These are phyloP conservation scores for Microctonus aethiopoides DNA, from an alignment of 2,888 invertebrate species.

Conservation along the genomic window DNA sequence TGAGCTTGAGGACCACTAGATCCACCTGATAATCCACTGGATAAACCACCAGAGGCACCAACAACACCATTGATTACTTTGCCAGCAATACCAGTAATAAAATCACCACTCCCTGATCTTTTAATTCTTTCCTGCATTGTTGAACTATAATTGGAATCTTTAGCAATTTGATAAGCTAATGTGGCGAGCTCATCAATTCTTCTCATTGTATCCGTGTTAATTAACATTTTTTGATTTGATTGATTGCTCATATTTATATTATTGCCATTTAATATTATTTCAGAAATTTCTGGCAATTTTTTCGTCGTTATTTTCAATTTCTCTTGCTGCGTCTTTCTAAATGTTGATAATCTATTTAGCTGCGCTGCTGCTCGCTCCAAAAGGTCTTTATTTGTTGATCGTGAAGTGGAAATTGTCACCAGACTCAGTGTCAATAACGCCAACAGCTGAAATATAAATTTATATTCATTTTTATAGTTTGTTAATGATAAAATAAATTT, in stretches of 20 bases:
- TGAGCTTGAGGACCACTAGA: slow-evolving; percentile 37
- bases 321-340: slow-evolving; percentile 42
- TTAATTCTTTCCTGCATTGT: slow-evolving; percentile 56
- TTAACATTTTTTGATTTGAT: slow-evolving; percentile 37
- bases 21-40: slow-evolving; percentile 52
- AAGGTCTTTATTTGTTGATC: slow-evolving; percentile 40
- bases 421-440: slow-evolving; percentile 44
- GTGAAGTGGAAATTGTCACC: slow-evolving; percentile 44
- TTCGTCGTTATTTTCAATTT: slow-evolving; percentile 18
- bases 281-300: slow-evolving; percentile 23
- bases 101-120: slow-evolving; percentile 48
- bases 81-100: slow-evolving; percentile 59
- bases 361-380: slow-evolving; percentile 53
- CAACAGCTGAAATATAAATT: slow-evolving; percentile 46
- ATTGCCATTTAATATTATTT: background rate
- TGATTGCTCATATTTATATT: slow-evolving; percentile 13
- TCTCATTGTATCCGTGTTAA: slow-evolving; percentile 41
- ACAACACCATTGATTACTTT: slow-evolving; percentile 58
- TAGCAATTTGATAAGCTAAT: slow-evolving; percentile 45
- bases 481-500: background rate
- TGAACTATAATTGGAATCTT: slow-evolving; percentile 49
- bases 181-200: slow-evolving; percentile 44
- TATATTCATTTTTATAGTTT: background rate
- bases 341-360: slow-evolving; percentile 56
- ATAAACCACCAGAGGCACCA: slow-evolving; percentile 50